Evolutionary conservation across 1,140 invertebrate genomes (phyloP).

Genomic region (Lasioglossum albipes): DNA sequence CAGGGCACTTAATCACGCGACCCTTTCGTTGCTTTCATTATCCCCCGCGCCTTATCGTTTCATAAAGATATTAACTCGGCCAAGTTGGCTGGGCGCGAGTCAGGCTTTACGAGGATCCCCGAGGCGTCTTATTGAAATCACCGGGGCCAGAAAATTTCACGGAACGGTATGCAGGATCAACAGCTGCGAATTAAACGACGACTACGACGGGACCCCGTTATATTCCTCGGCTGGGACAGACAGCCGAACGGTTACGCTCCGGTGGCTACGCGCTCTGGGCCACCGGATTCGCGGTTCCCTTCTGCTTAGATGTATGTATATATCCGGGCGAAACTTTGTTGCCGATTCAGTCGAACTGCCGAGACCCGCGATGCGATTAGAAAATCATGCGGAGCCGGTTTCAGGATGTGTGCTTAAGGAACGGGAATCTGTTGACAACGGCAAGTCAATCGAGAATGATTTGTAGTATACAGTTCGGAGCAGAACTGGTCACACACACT

Average conservation of each 20-base stretch:
- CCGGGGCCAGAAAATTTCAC: conserved; percentile 48
- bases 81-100: conserved; percentile 45
- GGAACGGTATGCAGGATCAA: conserved; percentile 25
- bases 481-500: no score
- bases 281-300: not conserved
- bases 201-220: not conserved
- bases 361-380: not conserved
- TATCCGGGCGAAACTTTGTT: not conserved
- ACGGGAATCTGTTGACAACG: not conserved
- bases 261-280: not conserved
- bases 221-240: no score
- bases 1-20: conserved; percentile 56
- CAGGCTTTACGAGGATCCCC: conserved; percentile 49
- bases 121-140: conserved; percentile 61
- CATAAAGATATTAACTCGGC: conserved; percentile 61
- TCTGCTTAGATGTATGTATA: not conserved
- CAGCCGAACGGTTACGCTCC: no score
- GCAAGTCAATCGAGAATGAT: not conserved
- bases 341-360: not conserved
- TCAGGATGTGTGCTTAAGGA: not conserved
- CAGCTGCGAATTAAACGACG: conserved; percentile 50
- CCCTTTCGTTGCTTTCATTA: conserved; percentile 59
- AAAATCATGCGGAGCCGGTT: not conserved
- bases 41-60: conserved; percentile 55
- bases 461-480: no score